Conservation (phyloP, 2,888 invertebrate species). For the Parnassius smintheus region DNA sequence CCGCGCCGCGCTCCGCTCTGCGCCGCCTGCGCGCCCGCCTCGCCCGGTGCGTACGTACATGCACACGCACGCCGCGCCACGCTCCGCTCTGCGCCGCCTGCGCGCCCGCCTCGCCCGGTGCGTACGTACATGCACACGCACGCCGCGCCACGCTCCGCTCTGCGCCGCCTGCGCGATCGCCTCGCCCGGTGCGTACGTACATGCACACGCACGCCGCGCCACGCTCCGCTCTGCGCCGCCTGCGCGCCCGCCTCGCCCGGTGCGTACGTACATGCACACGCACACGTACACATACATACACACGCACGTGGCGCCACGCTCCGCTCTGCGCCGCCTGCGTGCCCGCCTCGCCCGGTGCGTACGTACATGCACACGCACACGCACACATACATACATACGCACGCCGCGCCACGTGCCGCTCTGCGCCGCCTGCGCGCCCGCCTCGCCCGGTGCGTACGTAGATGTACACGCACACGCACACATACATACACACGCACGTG, state of each 20-base stretch:
- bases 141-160: slow-evolving; percentile 67
- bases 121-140: slow-evolving; percentile 77
- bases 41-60: slow-evolving; percentile 26
- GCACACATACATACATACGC: too few relatives aligned
- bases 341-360: neutral
- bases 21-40: slow-evolving; percentile 85
- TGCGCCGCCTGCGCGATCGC: too few relatives aligned
- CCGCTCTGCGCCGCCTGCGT: slow-evolving; percentile 1
- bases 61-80: slow-evolving; percentile 85
- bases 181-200: too few relatives aligned
- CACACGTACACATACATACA: too few relatives aligned
- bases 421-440: too few relatives aligned
- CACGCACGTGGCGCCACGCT: neutral
- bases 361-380: too few relatives aligned
- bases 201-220: too few relatives aligned
- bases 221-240: neutral
- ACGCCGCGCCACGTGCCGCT: too few relatives aligned
- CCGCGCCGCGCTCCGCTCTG: slow-evolving; percentile 87
- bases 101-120: slow-evolving; percentile 44
- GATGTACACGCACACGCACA: too few relatives aligned
- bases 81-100: too few relatives aligned
- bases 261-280: neutral
- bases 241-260: neutral
- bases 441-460: too few relatives aligned
- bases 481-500: neutral